These are phyloP conservation scores for Leucophora obtusa DNA, from an alignment of 2,888 invertebrate genomes.

Conservation along the genomic window DNA sequence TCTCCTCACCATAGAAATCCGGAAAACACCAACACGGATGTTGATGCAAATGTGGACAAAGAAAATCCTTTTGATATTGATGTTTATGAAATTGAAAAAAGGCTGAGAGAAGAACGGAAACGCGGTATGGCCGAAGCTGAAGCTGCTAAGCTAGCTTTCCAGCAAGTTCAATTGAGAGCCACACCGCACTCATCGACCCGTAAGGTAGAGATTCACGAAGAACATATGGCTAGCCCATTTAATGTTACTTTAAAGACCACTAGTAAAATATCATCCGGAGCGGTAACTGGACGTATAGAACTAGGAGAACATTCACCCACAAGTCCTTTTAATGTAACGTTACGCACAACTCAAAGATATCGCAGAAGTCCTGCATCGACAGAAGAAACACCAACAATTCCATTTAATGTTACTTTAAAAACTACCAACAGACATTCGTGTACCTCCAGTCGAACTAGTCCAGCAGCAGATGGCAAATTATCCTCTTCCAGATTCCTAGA, in stretches of 20 bases:
- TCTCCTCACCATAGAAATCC: constrained; percentile 68
- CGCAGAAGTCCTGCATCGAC: constrained; percentile 66
- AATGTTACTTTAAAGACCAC: constrained; percentile 80
- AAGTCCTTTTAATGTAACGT: constrained; percentile 73
- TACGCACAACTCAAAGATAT: constrained; percentile 66
- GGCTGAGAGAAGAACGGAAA: constrained; percentile 80
- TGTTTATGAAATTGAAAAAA: constrained; percentile 82
- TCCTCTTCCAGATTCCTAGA: constrained; percentile 84
- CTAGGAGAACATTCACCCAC: constrained; percentile 65
- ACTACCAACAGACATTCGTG: constrained; percentile 57
- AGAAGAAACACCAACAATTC: constrained; percentile 79
- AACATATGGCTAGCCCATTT: constrained; percentile 71
- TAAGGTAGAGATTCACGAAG: constrained; percentile 75
- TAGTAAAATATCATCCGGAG: constrained; percentile 71
- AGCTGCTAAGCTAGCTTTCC: constrained; percentile 78
- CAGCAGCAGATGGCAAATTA: constrained; percentile 81
- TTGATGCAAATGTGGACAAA: constrained; percentile 64
- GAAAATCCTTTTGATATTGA: constrained; percentile 79
- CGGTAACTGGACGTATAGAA: constrained; percentile 67
- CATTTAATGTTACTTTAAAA: constrained; percentile 67
- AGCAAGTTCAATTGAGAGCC: constrained; percentile 82
- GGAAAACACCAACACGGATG: constrained; percentile 12
- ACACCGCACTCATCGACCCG: constrained; percentile 80
- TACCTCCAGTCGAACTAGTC: constrained; percentile 12
- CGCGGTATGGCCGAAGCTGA: constrained; percentile 80